Evolutionary conservation across 2,113 vertebrate species (phyloP).

Genomic region (Chionodraco myersi): DNA sequence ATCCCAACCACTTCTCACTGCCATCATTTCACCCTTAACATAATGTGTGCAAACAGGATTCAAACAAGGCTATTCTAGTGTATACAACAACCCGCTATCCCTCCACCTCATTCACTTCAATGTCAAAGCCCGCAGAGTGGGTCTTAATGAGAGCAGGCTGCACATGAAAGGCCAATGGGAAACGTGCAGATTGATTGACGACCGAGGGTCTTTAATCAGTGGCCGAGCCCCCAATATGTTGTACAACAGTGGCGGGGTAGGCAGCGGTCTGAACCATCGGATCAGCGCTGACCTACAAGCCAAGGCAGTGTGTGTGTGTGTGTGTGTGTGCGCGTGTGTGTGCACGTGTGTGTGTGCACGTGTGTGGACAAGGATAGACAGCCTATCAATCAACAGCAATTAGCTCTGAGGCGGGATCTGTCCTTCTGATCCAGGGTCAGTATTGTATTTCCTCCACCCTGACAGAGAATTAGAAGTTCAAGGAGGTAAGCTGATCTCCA

Average conservation of each 20-base stretch:
- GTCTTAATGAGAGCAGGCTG: constrained; percentile 75
- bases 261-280: constrained; percentile 38
- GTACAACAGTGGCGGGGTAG: constrained; percentile 47
- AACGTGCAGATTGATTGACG: constrained; percentile 75
- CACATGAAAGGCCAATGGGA: constrained; percentile 77
- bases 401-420: constrained; percentile 39
- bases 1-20: constrained; percentile 38
- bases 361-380: not conserved
- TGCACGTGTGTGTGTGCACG: constrained; percentile 8
- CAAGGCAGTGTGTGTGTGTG: constrained; percentile 35
- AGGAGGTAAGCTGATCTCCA: constrained; percentile 66
- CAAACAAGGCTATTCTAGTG: constrained; percentile 57
- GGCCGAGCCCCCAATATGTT: constrained; percentile 69
- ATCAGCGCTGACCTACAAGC: constrained; percentile 42
- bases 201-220: constrained; percentile 79
- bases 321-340: constrained; percentile 29
- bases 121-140: constrained; percentile 69
- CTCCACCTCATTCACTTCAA: constrained; percentile 70
- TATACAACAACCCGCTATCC: constrained; percentile 58
- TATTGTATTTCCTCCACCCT: constrained; percentile 54
- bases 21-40: constrained; percentile 51
- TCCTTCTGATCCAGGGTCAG: constrained; percentile 63
- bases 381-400: constrained; percentile 54
- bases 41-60: constrained; percentile 70
- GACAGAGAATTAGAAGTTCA: constrained; percentile 52